Percentiles rank a stretch among this genome's conserved stretches.
Conservation (phyloP, 2,888 invertebrate species). For the Lasioglossum morio region DNA sequence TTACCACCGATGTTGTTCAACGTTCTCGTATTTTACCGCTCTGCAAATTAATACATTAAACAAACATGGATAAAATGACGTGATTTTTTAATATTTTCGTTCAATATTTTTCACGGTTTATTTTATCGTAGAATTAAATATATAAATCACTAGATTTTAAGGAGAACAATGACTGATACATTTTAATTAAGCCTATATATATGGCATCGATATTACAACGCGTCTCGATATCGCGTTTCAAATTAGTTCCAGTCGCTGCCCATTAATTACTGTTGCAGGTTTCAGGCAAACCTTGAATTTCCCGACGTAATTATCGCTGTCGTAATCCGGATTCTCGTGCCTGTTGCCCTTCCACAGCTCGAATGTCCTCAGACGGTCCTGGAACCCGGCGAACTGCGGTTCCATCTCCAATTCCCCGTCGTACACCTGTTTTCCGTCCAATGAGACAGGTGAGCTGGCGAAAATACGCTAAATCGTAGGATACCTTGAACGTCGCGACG, state of each 20-base stretch:
- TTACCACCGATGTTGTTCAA: background rate
- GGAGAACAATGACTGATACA: background rate
- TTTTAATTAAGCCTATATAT: background rate
- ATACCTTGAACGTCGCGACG: constrained; percentile 80
- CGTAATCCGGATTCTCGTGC: constrained; percentile 84
- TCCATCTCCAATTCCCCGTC: constrained; percentile 89
- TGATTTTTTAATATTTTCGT: background rate
- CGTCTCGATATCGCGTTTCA: background rate
- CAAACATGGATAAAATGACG: background rate
- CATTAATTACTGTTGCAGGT: background rate
- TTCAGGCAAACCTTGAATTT: constrained; percentile 84
- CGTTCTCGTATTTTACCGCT: background rate
- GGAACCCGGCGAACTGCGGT: constrained; percentile 88
- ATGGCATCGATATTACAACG: background rate
- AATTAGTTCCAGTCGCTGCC: background rate
- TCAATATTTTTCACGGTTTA: background rate
- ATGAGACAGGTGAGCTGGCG: constrained; percentile 52
- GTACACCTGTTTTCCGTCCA: constrained; percentile 85
- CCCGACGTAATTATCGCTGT: constrained; percentile 85
- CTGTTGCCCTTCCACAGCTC: constrained; percentile 88
- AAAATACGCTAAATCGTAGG: constrained; percentile 47
- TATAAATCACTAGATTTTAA: background rate
- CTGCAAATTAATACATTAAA: background rate
- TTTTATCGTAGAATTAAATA: too few species aligned
- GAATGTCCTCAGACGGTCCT: constrained; percentile 88